A percentile compares a stretch with the other conserved stretches of the same genome.
Conservation (phyloP, 2,888 invertebrate genomes). For the Eudemis profundana region DNA sequence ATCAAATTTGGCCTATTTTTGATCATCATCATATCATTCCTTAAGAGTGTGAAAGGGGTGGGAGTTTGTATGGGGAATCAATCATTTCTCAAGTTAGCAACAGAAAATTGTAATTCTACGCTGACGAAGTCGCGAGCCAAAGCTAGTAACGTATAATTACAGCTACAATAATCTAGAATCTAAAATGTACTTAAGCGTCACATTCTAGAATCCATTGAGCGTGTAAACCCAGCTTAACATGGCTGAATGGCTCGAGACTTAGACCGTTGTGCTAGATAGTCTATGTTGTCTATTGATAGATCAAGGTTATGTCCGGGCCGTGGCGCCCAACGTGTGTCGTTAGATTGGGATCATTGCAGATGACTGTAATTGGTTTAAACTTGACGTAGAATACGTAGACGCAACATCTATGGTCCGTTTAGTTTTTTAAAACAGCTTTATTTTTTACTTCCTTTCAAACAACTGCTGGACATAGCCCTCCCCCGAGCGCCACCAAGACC, state of each 20-base stretch:
- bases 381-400: background rate
- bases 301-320: slow-evolving; percentile 34
- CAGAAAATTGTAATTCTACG: too few species aligned
- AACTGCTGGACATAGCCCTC: too few species aligned
- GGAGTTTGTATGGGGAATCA: too few species aligned
- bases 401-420: background rate
- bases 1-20: too few species aligned
- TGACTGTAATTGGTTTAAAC: background rate
- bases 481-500: too few species aligned
- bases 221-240: slow-evolving; percentile 63
- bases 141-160: background rate
- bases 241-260: slow-evolving; percentile 57
- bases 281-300: slow-evolving; percentile 29
- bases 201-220: slow-evolving; percentile 59
- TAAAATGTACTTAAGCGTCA: slow-evolving; percentile 15
- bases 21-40: too few species aligned
- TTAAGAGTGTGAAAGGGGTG: too few species aligned
- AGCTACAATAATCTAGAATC: background rate
- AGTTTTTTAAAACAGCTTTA: too few species aligned
- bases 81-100: too few species aligned
- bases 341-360: slow-evolving; percentile 21
- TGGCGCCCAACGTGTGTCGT: slow-evolving; percentile 39
- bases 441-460: too few species aligned
- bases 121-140: too few species aligned
- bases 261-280: slow-evolving; percentile 41